A percentile compares a stretch with the other conserved stretches of the same genome.
Evolutionary conservation across 2,797 vertebrate species (phyloP).

Genomic region (Tadarida brasiliensis): DNA sequence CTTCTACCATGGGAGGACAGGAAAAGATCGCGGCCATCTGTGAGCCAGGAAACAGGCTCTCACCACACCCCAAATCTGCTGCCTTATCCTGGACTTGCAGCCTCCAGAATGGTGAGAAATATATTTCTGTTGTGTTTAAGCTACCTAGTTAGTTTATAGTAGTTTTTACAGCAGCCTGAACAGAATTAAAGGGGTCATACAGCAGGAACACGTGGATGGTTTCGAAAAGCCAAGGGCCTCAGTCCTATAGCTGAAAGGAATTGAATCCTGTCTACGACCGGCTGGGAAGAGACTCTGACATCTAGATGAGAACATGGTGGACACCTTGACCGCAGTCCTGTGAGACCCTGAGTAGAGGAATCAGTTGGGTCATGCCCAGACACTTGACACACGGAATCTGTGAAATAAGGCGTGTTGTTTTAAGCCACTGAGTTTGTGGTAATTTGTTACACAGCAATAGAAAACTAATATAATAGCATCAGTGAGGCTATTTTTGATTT

Average conservation of each 20-base stretch:
- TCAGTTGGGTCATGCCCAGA: not conserved
- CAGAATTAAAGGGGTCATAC: not conserved
- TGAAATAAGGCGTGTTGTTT: constrained; percentile 14
- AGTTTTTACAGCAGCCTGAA: not conserved
- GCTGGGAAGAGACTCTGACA: not conserved
- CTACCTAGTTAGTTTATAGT: not conserved
- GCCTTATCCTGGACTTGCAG: not conserved
- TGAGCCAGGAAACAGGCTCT: not conserved
- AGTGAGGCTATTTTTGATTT: not conserved
- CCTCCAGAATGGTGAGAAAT: not conserved
- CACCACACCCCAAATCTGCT: not conserved
- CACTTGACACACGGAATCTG: not conserved
- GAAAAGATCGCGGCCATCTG: not conserved
- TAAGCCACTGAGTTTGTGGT: constrained; percentile 13
- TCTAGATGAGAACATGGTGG: not conserved
- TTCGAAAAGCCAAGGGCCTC: constrained; percentile 27
- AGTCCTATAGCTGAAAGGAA: not conserved
- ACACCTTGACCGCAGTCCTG: not conserved
- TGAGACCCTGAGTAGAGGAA: not conserved
- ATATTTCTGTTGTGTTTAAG: not conserved
- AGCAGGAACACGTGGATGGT: constrained; percentile 39
- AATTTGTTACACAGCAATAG: constrained; percentile 37
- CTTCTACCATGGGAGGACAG: not conserved
- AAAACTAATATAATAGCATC: not conserved
- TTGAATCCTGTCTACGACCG: not conserved